These are phyloP conservation scores for Abramis brama DNA, from an alignment of 2,113 vertebrate genomes.

Conservation along the genomic window DNA sequence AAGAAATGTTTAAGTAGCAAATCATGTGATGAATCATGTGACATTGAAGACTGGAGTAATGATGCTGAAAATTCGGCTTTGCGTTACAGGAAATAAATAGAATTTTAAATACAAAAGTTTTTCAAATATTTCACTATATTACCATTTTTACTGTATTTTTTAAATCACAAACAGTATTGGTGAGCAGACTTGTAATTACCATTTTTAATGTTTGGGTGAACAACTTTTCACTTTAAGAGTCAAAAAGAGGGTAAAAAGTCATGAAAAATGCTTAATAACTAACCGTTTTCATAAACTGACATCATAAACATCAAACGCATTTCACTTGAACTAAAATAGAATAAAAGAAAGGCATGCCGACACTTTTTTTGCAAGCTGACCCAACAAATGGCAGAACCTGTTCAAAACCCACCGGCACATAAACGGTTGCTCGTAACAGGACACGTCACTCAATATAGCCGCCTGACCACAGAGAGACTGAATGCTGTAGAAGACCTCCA, in stretches of 20 bases:
- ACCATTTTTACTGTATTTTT: not conserved
- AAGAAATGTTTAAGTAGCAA: not conserved
- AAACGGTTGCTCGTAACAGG: constrained; percentile 29
- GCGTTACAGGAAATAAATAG: too few species aligned
- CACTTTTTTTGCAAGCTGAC: not conserved
- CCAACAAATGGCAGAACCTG: not conserved
- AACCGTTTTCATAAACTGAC: not conserved
- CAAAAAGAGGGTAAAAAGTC: not conserved
- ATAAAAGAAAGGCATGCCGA: not conserved
- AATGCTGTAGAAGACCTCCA: constrained; percentile 34
- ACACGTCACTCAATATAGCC: constrained; percentile 44
- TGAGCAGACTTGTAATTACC: not conserved
- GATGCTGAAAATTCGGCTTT: not conserved
- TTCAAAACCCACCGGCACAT: constrained; percentile 20
- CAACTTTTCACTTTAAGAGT: not conserved
- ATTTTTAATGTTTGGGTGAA: not conserved
- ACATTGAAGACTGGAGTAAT: not conserved
- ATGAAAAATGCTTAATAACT: not conserved
- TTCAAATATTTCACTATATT: not conserved
- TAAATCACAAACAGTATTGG: not conserved
- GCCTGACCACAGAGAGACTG: constrained; percentile 24
- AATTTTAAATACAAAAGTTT: not conserved
- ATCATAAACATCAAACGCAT: not conserved
- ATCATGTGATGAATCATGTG: not conserved
- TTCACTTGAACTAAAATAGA: not conserved